Conservation (phyloP, 2,797 vertebrate genomes). For the Clarias fuscus region DNA sequence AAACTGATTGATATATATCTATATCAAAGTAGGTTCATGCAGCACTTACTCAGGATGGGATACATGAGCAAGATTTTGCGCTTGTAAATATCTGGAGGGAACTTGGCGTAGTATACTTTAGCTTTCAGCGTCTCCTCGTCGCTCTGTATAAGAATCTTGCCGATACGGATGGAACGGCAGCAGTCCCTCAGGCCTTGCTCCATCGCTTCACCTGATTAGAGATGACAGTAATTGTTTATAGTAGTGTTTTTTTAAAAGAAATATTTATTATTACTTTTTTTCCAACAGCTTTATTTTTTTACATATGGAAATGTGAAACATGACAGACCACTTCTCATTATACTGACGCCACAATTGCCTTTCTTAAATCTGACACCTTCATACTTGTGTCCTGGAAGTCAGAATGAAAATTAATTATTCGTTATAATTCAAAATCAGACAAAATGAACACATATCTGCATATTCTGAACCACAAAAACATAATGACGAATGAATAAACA, state of each 20-base stretch:
- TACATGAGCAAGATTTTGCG: conserved; percentile 98
- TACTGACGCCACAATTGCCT: conserved; percentile 88
- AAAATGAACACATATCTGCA: not conserved
- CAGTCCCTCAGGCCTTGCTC: conserved; percentile 94
- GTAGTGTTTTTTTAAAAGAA: too few relatives aligned
- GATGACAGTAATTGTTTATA: not conserved
- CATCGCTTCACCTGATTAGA: conserved; percentile 90
- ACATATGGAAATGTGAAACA: not conserved
- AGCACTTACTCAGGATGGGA: conserved; percentile 92
- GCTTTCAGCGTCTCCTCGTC: conserved; percentile 96
- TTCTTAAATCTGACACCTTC: conserved; percentile 86
- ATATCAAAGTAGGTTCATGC: not conserved
- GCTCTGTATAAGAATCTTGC: conserved; percentile 97
- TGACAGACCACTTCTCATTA: conserved; percentile 85
- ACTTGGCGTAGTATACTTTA: conserved; percentile 98
- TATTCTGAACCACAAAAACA: not conserved
- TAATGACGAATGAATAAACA: not conserved
- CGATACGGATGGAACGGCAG: conserved; percentile 91
- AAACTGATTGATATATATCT: too few relatives aligned
- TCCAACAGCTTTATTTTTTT: not conserved
- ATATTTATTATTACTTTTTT: too few relatives aligned
- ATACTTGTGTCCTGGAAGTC: conserved; percentile 81
- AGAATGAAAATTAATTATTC: not conserved
- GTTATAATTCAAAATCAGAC: not conserved
- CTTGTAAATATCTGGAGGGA: conserved; percentile 93